Conservation (phyloP, 2,888 invertebrate genomes). For the Tigriopus californicus region DNA sequence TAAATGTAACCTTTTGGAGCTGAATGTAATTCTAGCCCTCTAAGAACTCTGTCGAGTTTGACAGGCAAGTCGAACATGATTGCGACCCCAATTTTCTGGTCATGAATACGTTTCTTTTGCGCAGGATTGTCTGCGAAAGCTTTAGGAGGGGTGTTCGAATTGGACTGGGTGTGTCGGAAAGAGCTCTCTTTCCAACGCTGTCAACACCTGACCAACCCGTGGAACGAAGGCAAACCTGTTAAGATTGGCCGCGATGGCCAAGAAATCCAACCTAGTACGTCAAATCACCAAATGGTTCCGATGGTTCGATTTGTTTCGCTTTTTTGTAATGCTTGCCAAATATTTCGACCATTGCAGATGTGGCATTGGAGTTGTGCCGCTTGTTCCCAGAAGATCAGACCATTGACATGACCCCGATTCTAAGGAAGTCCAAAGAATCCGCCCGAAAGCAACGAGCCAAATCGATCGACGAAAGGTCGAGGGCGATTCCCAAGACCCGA, state of each 20-base stretch:
- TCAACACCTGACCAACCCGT: conserved; percentile 80
- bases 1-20: no score
- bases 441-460: neutral
- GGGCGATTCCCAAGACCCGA: neutral
- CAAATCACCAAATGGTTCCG: neutral
- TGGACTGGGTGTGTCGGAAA: conserved; percentile 36
- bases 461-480: neutral
- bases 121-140: conserved; percentile 69
- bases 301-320: neutral
- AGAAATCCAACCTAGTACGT: conserved; percentile 23
- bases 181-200: conserved; percentile 82
- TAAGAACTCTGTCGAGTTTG: no score
- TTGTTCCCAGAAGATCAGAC: conserved; percentile 79
- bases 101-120: no score
- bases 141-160: conserved; percentile 60
- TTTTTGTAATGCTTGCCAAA: neutral
- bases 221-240: conserved; percentile 96
- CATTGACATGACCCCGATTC: conserved; percentile 68
- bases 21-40: no score
- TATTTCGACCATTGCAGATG: conserved; percentile 24
- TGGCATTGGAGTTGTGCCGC: conserved; percentile 81
- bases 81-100: no score
- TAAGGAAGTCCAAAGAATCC: conserved; percentile 25
- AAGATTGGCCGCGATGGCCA: conserved; percentile 95
- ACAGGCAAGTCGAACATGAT: no score